Base-by-base conservation (phyloP, 2,113 vertebrate genomes). In the Athene cunicularia region DNA sequence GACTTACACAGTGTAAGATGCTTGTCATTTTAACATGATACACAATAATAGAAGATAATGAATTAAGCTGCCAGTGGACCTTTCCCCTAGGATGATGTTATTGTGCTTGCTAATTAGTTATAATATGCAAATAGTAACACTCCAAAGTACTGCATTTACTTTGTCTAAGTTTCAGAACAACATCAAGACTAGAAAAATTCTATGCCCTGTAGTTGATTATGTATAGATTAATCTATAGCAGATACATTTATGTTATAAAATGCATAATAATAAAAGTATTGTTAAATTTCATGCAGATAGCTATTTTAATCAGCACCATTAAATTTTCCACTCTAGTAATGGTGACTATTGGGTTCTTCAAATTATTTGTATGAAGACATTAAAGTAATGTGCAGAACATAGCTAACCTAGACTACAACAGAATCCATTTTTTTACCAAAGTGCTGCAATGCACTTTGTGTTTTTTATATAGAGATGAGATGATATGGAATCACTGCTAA, bases 51-150 rank as follows among this genome's bases (percentile, higher is more conserved):
- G 97, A 97, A 98, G 97, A 98, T 98, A 98, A 98, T 98, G 95
- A 98, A 98, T 97, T 95, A 97, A 97, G 96, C 94, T 98, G 97
- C 95, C 86, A 83, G 90, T 91, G 82, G 82, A 93, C 72, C 53
- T 85, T 92, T 98, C 98, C 98, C 98, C 80, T 75, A 94, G 98
- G 98, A 97, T 88, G 86, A 95, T 95, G 92, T 89, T 97, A 98
- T 96, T 98, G 98, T 98, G 98, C 97, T 98, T 98, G 98, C 98
- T 99, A 99, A 99, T 99, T 99, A 99, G 97, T 94, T 98, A 97
- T 96, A 98, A 98, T 98, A 99, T 99, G 98, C 98, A 99, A 98
- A 99, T 97, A 94, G 26, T 84, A 91, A 37, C 52, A 30, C 92
- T 92, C 86, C 79, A 60, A 92, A 97, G 55, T 64, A 45, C 43